phyloP scores from a whole-genome alignment of 2,797 vertebrate genomes.

The Galagoides demidoff region DNA sequence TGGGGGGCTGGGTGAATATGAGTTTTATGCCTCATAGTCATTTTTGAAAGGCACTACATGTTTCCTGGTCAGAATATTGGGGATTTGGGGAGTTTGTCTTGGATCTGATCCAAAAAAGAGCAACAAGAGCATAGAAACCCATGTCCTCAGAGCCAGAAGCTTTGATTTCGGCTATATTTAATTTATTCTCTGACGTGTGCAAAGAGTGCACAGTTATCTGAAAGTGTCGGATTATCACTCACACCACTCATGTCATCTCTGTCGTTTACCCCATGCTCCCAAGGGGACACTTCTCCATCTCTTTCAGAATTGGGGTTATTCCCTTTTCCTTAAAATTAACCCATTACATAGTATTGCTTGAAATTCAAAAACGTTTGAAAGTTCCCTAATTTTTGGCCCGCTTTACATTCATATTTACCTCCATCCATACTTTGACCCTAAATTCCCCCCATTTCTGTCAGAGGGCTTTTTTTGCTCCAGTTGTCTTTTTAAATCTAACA shows the following conservation, averaged over 20 bases:
- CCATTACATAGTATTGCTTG: slow-evolving; percentile 26
- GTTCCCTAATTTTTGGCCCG: not conserved
- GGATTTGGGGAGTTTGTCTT: slow-evolving; percentile 73
- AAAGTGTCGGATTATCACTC: slow-evolving; percentile 21
- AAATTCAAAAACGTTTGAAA: slow-evolving; percentile 63
- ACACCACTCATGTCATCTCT: not conserved
- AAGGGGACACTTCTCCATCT: slow-evolving; percentile 12
- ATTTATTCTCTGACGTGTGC: slow-evolving; percentile 31
- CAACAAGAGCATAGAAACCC: slow-evolving; percentile 37
- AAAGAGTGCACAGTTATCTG: slow-evolving; percentile 32
- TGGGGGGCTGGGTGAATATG: not conserved
- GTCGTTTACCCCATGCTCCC: not conserved
- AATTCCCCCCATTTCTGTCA: slow-evolving; percentile 63
- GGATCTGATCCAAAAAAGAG: slow-evolving; percentile 65
- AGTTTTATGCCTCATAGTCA: not conserved
- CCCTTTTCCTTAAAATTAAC: slow-evolving; percentile 74
- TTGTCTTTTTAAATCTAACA: slow-evolving; percentile 77
- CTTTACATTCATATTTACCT: slow-evolving; percentile 20
- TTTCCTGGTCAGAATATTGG: slow-evolving; percentile 66
- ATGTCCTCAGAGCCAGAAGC: slow-evolving; percentile 13
- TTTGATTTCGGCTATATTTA: slow-evolving; percentile 49
- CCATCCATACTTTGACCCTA: not conserved
- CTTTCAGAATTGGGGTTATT: slow-evolving; percentile 54
- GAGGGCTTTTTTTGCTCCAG: slow-evolving; percentile 43
- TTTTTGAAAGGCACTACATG: slow-evolving; percentile 20